phyloP scores from a whole-genome alignment of 2,113 vertebrate genomes.

The Haemorhous mexicanus region DNA sequence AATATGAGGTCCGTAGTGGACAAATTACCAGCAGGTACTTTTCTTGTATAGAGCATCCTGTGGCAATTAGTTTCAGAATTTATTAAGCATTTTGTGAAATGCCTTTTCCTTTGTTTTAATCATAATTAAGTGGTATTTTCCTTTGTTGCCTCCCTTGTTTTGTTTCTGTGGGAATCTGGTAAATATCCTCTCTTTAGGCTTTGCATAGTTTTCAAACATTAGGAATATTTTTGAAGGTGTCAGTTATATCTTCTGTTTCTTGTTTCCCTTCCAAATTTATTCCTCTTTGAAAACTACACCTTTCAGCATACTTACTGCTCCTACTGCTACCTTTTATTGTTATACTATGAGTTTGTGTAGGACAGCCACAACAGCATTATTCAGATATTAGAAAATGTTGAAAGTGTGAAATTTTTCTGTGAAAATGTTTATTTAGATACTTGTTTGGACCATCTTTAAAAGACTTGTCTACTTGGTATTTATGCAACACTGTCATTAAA shows the following conservation, averaged over 20 bases:
- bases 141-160: neutral
- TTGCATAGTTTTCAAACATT: neutral
- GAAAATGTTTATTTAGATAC: neutral
- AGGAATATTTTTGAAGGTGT: neutral
- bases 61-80: neutral
- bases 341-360: neutral
- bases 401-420: neutral
- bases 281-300: neutral
- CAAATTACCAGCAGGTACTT: conserved; percentile 1
- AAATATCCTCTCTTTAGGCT: neutral
- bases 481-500: conserved; percentile 29
- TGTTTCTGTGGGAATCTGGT: neutral
- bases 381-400: neutral
- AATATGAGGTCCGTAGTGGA: neutral
- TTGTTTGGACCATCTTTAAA: neutral
- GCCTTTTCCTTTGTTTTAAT: neutral
- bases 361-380: neutral
- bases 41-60: neutral
- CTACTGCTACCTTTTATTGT: neutral
- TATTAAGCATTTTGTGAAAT: neutral
- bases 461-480: neutral
- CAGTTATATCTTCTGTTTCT: fast-evolving
- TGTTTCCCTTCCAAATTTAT: neutral
- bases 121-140: neutral
- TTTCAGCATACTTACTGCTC: neutral